These are phyloP conservation scores for Drosophila borborema DNA, from an alignment of 2,888 invertebrate genomes.

Conservation along the genomic window DNA sequence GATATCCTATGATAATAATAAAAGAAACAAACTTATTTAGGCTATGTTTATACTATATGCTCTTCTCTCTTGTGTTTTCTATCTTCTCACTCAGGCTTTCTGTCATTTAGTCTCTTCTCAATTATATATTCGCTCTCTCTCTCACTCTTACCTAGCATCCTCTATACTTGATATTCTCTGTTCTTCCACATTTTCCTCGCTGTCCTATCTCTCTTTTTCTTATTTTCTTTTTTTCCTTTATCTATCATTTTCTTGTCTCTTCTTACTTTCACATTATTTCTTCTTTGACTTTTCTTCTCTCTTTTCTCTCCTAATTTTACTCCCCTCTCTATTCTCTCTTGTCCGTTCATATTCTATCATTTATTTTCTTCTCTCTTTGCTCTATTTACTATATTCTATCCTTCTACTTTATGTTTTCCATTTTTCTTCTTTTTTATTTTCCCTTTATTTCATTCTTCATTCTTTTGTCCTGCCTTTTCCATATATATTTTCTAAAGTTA, in stretches of 20 bases:
- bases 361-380: neutral
- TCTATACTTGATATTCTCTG: too few relatives aligned
- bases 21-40: neutral
- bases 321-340: too few relatives aligned
- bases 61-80: neutral
- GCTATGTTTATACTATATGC: neutral
- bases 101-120: neutral
- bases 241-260: too few relatives aligned
- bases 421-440: neutral
- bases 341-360: too few relatives aligned
- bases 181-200: too few relatives aligned
- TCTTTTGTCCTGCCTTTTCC: too few relatives aligned
- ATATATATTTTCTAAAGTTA: too few relatives aligned
- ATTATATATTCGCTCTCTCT: neutral
- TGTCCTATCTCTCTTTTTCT: too few relatives aligned
- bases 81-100: neutral
- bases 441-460: neutral
- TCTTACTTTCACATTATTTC: too few relatives aligned
- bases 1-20: neutral
- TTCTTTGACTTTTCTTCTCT: too few relatives aligned
- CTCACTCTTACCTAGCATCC: too few relatives aligned
- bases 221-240: too few relatives aligned
- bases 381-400: neutral
- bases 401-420: neutral
- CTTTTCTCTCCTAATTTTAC: neutral